phyloP scores from a whole-genome alignment of 2,797 vertebrate species.

The Poeciliopsis turneri region DNA sequence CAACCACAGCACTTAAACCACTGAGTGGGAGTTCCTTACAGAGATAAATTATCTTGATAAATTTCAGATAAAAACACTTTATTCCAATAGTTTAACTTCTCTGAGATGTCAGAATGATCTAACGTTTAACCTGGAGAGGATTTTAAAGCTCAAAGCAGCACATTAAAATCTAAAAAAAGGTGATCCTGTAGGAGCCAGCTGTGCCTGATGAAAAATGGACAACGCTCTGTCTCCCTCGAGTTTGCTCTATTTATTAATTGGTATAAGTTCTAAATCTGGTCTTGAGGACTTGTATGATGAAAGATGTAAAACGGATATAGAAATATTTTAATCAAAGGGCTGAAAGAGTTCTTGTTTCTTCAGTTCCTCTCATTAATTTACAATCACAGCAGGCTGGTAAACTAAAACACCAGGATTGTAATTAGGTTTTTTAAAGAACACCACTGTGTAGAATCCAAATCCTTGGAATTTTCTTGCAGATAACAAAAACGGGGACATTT shows the following conservation, averaged over 20 bases:
- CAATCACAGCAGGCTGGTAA: not conserved
- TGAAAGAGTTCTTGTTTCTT: not conserved
- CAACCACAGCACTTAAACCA: not conserved
- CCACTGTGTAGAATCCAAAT: not conserved
- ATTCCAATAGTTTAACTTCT: slow-evolving; percentile 83
- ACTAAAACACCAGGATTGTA: not conserved
- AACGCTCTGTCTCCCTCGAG: not conserved
- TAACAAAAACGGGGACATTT: not conserved
- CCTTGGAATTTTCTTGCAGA: not conserved
- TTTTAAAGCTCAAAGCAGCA: slow-evolving; percentile 80
- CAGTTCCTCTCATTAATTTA: not conserved
- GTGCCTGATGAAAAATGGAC: slow-evolving; percentile 5
- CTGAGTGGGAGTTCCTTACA: slow-evolving; percentile 61
- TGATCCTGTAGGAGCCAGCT: slow-evolving; percentile 59
- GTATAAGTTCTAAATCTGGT: not conserved
- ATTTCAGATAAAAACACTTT: slow-evolving; percentile 83
- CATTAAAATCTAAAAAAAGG: slow-evolving; percentile 85
- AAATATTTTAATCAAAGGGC: not conserved
- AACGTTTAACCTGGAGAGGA: slow-evolving; percentile 80
- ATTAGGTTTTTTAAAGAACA: not conserved
- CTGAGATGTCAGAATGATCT: slow-evolving; percentile 83
- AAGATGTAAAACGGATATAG: not conserved
- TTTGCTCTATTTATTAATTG: slow-evolving; percentile 3
- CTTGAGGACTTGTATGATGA: not conserved
- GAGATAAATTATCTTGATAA: slow-evolving; percentile 85